Evolutionary conservation across 2,113 vertebrate species (phyloP).

Genomic region (Asarcornis scutulata): DNA sequence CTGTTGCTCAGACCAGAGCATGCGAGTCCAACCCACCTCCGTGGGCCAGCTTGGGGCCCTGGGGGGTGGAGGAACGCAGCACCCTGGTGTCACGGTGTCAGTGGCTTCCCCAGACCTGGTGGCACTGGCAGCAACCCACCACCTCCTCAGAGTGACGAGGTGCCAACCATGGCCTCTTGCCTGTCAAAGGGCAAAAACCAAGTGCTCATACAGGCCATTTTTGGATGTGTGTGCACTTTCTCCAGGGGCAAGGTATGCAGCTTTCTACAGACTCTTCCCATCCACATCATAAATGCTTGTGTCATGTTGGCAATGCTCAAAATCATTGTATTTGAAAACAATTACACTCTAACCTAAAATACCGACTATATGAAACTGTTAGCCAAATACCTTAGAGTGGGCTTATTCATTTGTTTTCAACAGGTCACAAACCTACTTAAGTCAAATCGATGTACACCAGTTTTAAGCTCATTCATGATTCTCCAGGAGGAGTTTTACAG

Average conservation of each 20-base stretch:
- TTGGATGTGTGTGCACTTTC: background rate
- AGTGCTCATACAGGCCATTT: background rate
- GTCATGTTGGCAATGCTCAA: background rate
- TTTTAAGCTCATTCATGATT: background rate
- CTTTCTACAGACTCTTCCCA: background rate
- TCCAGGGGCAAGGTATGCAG: background rate
- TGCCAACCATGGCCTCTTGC: background rate
- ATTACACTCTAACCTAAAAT: background rate
- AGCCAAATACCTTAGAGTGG: background rate
- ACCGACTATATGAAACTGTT: background rate
- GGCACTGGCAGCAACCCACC: background rate
- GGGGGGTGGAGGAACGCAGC: background rate
- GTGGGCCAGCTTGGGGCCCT: fast-evolving
- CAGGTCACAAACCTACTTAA: background rate
- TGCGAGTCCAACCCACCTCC: background rate
- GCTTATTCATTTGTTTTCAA: background rate
- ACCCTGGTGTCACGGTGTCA: fast-evolving
- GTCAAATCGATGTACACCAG: background rate
- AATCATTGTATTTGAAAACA: background rate
- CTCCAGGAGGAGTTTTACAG: background rate
- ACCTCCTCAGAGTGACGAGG: fast-evolving
- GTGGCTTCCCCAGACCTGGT: background rate
- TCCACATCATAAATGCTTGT: background rate
- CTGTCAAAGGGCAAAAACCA: background rate
- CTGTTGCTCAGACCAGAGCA: background rate